Base-by-base conservation (phyloP, 2,888 invertebrate genomes). In the Diarsia dahlii region DNA sequence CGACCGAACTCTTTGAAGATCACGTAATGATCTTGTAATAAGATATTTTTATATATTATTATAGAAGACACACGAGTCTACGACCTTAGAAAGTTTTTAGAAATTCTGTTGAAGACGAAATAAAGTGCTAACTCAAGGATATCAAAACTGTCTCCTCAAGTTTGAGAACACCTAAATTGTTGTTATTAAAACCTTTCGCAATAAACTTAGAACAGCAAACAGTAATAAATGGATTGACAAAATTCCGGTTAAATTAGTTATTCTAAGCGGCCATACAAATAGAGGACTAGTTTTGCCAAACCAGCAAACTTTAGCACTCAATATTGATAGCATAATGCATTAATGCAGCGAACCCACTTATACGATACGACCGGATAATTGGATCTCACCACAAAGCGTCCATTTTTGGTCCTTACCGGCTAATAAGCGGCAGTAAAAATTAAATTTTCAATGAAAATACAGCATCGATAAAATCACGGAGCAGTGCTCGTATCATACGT, bases 1-100 rank as follows among this genome's bases (percentile, higher is more conserved):
- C 69, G 56, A 71, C 52, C 66, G 10, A 80, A 64, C 76, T 75
- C 87, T 85, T 87, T 84, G 80, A 85, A 87, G 78, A 82, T 78
- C 80, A 72, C 73, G 62, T 87, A 87, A 87, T 87, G 87, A 87
- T 84, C 82, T 75, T 82, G 87, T 85, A 84, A 87, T 85, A 87
- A 78, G 78, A 85, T 87, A 81, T 81, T 81, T 84, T 77, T 85
- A 75, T 78, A 58, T 60, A 76, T 79, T 74, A 78, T 81, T 85
- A 71, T 62, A 8, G 50, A 63, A 76, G 67, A 60, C 77, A 84
- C 78, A 70, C 75, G 20, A 69, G 64, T 58, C 64, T 58, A 45
- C 6, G 67, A 63, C 23, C 52, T 65, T 54, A 50, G 20, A 70
- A 77, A 81, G 46, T 76, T 76, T 80, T 71, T 23, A 50, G 60